Percentiles rank a stretch among this genome's conserved stretches.
Evolutionary conservation across 2,797 vertebrate species (phyloP).

Genomic region (Galago senegalensis): DNA sequence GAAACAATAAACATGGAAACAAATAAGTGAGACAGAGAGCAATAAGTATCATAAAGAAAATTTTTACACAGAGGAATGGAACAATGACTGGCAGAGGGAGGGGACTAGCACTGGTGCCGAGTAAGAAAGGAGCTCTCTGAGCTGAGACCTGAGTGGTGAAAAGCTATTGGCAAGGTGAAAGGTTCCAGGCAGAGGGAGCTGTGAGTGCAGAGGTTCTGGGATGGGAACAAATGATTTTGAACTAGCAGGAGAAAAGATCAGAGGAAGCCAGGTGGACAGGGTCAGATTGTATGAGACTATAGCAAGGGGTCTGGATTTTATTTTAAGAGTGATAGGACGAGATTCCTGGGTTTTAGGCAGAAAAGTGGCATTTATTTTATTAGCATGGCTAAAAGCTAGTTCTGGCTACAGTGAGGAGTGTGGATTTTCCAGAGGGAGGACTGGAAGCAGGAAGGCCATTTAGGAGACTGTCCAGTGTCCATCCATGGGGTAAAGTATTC

Average conservation of each 20-base stretch:
- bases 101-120: neutral
- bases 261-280: neutral
- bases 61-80: neutral
- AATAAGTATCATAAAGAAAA: neutral
- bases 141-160: neutral
- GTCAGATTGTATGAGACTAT: neutral
- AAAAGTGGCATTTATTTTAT: neutral
- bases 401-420: neutral
- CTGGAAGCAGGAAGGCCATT: neutral
- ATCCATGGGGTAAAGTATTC: accelerated
- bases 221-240: neutral
- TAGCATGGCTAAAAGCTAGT: neutral
- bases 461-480: neutral
- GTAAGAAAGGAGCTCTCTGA: neutral
- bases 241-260: neutral
- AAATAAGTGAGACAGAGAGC: neutral
- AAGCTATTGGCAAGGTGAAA: neutral
- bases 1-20: neutral
- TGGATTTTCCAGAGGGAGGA: neutral
- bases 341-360: neutral
- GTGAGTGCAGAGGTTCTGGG: neutral
- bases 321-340: neutral
- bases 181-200: neutral
- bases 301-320: neutral
- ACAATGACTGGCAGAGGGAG: neutral